Evolutionary conservation across 2,888 invertebrate genomes (phyloP).

Genomic region (Tryphoninae sp.): DNA sequence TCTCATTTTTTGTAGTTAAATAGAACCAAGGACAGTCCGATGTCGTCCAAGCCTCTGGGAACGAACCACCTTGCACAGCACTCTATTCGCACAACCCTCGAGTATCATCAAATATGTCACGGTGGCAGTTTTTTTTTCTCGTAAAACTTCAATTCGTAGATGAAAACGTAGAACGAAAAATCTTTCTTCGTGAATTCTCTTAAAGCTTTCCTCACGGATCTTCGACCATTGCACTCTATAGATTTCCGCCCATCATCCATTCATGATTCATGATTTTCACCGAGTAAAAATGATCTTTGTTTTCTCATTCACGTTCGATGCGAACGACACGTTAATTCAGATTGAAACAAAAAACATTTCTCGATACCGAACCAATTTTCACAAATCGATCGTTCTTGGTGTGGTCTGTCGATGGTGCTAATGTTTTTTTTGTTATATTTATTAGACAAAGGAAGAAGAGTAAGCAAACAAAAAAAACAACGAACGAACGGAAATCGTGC

Average conservation of each 20-base stretch:
- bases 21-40: constrained; percentile 53
- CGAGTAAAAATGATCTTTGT: constrained; percentile 4
- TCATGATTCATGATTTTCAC: constrained; percentile 5
- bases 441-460: constrained; percentile 8
- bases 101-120: constrained; percentile 55
- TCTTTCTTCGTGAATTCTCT: neutral
- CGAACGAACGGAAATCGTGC: constrained; percentile 25
- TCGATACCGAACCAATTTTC: neutral
- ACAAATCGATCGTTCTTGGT: neutral
- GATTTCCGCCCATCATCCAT: constrained; percentile 3
- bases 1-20: constrained; percentile 54
- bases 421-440: constrained; percentile 37
- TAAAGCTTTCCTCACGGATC: neutral
- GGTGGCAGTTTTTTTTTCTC: constrained; percentile 39
- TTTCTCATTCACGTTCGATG: neutral
- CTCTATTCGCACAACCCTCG: constrained; percentile 51
- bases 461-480: constrained; percentile 21
- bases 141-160: constrained; percentile 24
- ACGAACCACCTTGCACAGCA: constrained; percentile 44
- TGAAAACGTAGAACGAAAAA: constrained; percentile 18
- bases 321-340: neutral
- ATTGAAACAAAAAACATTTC: neutral
- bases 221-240: neutral
- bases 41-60: constrained; percentile 54
- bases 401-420: constrained; percentile 40